Conservation (phyloP, 2,797 vertebrate genomes). For the Mionectes olivaceus region DNA sequence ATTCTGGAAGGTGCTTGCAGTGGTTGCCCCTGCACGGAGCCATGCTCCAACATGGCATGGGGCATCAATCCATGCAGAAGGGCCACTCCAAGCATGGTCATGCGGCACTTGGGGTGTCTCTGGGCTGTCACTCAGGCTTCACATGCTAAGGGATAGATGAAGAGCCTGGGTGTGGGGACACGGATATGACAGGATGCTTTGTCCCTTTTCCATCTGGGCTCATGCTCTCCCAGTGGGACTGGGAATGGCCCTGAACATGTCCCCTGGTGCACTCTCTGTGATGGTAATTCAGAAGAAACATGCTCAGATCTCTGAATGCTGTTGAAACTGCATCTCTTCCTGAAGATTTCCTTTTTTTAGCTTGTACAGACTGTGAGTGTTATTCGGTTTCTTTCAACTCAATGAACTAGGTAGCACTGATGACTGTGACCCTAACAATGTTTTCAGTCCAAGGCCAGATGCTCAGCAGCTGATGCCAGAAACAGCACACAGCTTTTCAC, state of each 20-base stretch:
- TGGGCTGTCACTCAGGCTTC: background rate
- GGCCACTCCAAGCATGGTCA: background rate
- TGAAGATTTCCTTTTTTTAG: background rate
- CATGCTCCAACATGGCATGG: too few species aligned
- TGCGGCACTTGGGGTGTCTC: fast-evolving
- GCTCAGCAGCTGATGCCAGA: background rate
- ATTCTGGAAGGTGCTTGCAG: background rate
- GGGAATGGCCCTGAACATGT: fast-evolving
- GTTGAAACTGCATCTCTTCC: background rate
- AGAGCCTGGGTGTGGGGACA: background rate
- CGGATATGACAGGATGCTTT: background rate
- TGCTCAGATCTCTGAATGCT: background rate
- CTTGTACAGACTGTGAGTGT: background rate
- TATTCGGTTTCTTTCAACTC: background rate
- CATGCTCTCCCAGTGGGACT: fast-evolving
- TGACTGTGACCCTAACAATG: background rate
- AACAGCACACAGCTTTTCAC: background rate
- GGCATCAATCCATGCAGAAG: background rate
- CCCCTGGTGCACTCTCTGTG: background rate
- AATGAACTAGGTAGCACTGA: background rate
- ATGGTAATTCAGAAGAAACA: background rate
- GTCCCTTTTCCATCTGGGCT: background rate
- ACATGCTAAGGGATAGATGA: background rate
- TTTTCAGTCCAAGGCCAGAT: background rate
- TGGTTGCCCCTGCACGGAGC: background rate